Conservation (phyloP, 2,113 vertebrate genomes). For the Melanerpes aurifrons region DNA sequence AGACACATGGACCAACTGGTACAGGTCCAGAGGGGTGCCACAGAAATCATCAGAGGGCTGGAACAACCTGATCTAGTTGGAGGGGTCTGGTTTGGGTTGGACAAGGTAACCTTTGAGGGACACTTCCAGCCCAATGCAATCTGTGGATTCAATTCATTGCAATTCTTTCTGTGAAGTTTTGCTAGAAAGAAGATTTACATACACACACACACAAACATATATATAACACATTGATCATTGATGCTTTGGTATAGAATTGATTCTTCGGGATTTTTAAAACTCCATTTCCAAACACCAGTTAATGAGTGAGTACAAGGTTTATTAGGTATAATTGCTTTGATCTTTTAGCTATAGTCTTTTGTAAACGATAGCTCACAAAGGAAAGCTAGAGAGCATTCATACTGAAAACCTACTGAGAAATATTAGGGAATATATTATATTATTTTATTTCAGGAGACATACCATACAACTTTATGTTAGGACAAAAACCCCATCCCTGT, state of each 20-base stretch:
- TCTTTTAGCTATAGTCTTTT: not conserved
- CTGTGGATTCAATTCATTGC: too few species aligned
- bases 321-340: not conserved
- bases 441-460: not conserved
- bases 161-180: not conserved
- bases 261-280: slow-evolving; percentile 17
- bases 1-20: too few species aligned
- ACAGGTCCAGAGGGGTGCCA: too few species aligned
- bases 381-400: not conserved
- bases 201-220: too few species aligned
- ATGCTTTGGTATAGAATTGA: slow-evolving; percentile 39
- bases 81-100: too few species aligned
- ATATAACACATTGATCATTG: not conserved
- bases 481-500: not conserved
- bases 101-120: too few species aligned
- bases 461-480: not conserved
- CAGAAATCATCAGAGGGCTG: too few species aligned
- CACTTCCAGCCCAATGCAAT: too few species aligned
- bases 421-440: not conserved
- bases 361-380: not conserved
- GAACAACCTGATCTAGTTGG: too few species aligned
- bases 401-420: not conserved
- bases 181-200: not conserved
- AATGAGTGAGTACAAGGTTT: not conserved
- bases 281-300: not conserved